phyloP scores from a whole-genome alignment of 2,113 vertebrate genomes.

The Apteryx owenii region DNA sequence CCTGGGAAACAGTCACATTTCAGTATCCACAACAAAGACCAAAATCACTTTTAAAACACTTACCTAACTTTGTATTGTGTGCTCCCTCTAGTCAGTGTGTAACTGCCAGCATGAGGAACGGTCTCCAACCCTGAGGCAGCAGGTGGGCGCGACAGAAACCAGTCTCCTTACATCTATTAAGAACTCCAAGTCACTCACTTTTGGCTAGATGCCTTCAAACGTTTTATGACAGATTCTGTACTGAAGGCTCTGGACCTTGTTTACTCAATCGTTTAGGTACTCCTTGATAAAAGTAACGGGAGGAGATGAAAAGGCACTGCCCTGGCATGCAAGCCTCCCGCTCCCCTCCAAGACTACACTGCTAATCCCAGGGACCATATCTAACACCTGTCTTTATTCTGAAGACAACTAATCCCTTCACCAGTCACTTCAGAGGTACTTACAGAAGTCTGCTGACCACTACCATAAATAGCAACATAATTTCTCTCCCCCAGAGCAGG shows the following conservation, averaged over 20 bases:
- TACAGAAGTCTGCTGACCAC: rapidly evolving
- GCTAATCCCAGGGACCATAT: rapidly evolving
- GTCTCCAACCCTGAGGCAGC: no score
- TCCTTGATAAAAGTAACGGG: rapidly evolving
- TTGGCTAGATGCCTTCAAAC: background rate
- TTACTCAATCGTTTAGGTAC: background rate
- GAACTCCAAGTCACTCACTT: background rate
- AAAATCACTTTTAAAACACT: background rate
- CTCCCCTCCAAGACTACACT: rapidly evolving
- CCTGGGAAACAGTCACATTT: background rate
- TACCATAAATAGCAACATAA: rapidly evolving
- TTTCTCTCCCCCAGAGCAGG: background rate
- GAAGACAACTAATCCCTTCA: background rate
- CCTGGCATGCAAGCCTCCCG: rapidly evolving
- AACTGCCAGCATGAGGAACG: no score
- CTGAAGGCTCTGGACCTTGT: background rate
- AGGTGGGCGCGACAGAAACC: background rate
- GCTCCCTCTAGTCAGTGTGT: background rate
- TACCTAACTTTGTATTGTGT: background rate
- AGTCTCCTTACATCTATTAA: background rate
- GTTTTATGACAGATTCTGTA: rapidly evolving
- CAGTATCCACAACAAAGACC: background rate
- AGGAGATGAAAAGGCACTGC: background rate
- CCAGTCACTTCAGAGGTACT: rapidly evolving
- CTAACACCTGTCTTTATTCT: rapidly evolving